These are phyloP conservation scores for Simalia tracyae DNA, from an alignment of 2,797 vertebrate genomes.

Conservation along the genomic window DNA sequence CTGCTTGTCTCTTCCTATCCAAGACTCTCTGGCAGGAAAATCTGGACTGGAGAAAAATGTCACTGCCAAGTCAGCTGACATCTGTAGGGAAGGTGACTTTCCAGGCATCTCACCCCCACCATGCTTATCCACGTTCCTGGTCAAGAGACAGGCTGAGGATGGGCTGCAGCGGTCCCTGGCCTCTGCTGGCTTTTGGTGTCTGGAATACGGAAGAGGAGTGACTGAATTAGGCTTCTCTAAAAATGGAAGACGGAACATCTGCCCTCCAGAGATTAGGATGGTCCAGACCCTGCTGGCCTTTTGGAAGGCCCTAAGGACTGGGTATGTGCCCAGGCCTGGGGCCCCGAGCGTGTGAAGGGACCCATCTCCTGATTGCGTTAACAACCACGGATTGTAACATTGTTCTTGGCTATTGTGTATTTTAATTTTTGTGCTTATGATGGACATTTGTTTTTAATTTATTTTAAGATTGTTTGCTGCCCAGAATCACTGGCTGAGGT, in stretches of 20 bases:
- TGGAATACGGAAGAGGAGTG: background rate
- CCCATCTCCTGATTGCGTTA: background rate
- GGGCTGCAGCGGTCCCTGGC: background rate
- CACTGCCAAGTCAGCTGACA: background rate
- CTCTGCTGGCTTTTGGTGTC: background rate
- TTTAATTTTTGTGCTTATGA: background rate
- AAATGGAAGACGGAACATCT: background rate
- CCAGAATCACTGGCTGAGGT: background rate
- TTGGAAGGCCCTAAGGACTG: background rate
- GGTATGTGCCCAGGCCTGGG: too few species aligned
- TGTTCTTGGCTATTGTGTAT: background rate
- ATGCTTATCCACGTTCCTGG: background rate
- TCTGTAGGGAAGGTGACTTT: background rate
- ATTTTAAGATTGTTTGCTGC: background rate
- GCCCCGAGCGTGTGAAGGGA: background rate
- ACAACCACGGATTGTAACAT: background rate
- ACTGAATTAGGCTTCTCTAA: background rate
- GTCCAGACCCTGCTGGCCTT: background rate
- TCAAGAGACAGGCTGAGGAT: background rate
- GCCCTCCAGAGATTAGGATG: background rate
- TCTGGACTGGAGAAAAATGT: background rate
- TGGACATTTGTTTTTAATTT: background rate
- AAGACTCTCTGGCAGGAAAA: background rate
- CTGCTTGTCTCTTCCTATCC: background rate
- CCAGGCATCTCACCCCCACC: background rate